Conservation (phyloP, 2,113 vertebrate genomes). For the Nycticebus coucang region DNA sequence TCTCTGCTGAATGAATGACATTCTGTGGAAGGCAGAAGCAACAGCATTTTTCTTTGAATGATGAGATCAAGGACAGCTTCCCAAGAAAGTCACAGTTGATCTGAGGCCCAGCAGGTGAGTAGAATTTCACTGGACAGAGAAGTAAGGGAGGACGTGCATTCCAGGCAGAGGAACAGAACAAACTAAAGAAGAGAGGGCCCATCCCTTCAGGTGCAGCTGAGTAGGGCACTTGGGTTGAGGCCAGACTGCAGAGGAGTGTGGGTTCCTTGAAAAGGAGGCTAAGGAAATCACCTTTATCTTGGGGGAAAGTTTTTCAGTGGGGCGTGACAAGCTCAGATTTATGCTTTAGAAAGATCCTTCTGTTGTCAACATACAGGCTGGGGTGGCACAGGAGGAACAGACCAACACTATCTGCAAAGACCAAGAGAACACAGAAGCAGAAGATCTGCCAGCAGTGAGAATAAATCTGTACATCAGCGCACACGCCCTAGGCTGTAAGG, state of each 20-base stretch:
- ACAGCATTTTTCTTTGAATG: neutral
- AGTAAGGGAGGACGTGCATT: neutral
- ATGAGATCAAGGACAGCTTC: constrained; percentile 39
- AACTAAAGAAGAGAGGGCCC: neutral
- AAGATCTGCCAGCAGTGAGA: neutral
- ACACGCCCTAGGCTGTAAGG: neutral
- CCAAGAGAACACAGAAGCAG: neutral
- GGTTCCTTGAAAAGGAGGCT: neutral
- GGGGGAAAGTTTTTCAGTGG: neutral
- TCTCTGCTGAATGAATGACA: neutral
- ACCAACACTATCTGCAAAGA: neutral
- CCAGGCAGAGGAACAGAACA: neutral
- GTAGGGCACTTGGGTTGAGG: neutral
- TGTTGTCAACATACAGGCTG: neutral
- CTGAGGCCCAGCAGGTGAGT: neutral
- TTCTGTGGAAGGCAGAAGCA: neutral
- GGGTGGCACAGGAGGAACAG: neutral
- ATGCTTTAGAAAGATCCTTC: neutral
- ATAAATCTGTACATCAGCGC: neutral
- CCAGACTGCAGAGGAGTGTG: neutral
- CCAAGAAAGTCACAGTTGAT: neutral
- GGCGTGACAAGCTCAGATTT: neutral
- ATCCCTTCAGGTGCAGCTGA: neutral
- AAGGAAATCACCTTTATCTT: neutral
- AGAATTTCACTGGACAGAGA: neutral